Base-by-base conservation (phyloP, 1,140 invertebrate species). In the Cyrtorhinus lividipennis region DNA sequence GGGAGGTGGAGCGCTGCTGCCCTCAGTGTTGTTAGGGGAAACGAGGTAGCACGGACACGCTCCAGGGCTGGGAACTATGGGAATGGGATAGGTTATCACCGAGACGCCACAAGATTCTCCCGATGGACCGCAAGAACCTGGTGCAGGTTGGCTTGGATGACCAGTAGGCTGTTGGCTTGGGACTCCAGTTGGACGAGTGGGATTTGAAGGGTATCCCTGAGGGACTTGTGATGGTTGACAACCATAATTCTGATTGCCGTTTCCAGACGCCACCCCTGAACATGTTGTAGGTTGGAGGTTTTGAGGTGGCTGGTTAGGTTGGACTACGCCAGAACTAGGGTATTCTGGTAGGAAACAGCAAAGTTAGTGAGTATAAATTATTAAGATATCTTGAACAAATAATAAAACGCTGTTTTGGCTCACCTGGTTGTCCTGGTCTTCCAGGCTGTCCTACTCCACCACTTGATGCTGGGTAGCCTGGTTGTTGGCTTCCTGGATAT, bases 31-130 rank as follows among this genome's bases (percentile, higher is more conserved):
- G 24, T 74, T 73, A 2, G 74, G 73, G 38, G 77, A 75, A 12
- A 80, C 69, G 12, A 80, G 70, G 65, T 79, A 80, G 69, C 78
- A 80, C 3, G 78, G 78, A 62, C 78, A 80, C 0, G 73, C 72
- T 23, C 72, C 72, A 0, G 77, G 77, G 62, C 75, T 78, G 3
- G 77, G 77, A 8, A 77, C 77, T 57, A 79, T 76, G 3, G 78
- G 77, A 30, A 79, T 61, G 2, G 78, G 78, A 65, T 78, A 79
- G 1, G 78, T 75, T 62, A 79, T 76, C 2, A 80, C 73, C 66
- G 76, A 77, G 58, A 79, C 75, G 1, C 76, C 76, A 70, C 75
- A 73, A 71, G 30, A 15, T 15, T 38, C 5, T 38, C 30, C 30
- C 15, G 30, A 38, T 38, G 75, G 63, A 79, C 76, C 2, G 79